Conservation (phyloP, 2,797 vertebrate species). For the Sparus aurata region DNA sequence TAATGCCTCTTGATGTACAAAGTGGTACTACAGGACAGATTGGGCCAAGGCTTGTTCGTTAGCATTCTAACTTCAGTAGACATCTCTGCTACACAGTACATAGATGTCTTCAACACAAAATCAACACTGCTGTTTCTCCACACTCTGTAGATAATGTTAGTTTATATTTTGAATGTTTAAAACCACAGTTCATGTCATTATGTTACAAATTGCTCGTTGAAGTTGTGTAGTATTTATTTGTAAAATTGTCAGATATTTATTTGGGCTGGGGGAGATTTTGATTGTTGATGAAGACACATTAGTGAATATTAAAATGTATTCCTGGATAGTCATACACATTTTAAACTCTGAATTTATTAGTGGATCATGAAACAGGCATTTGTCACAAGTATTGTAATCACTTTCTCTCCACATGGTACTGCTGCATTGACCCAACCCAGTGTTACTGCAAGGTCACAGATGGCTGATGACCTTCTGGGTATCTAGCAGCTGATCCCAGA, state of each 20-base stretch:
- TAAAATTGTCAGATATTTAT: neutral
- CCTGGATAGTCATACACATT: neutral
- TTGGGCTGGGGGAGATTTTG: neutral
- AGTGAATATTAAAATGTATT: neutral
- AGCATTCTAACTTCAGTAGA: too few species aligned
- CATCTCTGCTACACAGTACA: too few species aligned
- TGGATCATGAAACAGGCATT: neutral
- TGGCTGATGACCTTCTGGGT: constrained; percentile 49
- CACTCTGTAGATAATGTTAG: too few species aligned
- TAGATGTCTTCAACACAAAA: too few species aligned
- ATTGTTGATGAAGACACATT: neutral
- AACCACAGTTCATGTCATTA: too few species aligned
- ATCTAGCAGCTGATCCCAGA: constrained; percentile 52
- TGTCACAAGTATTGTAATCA: neutral
- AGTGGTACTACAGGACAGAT: too few species aligned
- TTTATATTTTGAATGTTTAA: too few species aligned
- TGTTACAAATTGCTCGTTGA: too few species aligned
- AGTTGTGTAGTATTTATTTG: neutral
- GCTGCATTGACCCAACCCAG: constrained; percentile 14
- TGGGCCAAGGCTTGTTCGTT: too few species aligned
- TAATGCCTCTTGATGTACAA: too few species aligned
- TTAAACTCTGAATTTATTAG: neutral
- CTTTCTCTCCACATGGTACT: neutral
- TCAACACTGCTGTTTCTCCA: too few species aligned
- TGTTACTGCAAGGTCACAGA: constrained; percentile 22